Base-by-base conservation (phyloP, 53 echinoderm and acorn worm species). In the Antedon mediterranea region DNA sequence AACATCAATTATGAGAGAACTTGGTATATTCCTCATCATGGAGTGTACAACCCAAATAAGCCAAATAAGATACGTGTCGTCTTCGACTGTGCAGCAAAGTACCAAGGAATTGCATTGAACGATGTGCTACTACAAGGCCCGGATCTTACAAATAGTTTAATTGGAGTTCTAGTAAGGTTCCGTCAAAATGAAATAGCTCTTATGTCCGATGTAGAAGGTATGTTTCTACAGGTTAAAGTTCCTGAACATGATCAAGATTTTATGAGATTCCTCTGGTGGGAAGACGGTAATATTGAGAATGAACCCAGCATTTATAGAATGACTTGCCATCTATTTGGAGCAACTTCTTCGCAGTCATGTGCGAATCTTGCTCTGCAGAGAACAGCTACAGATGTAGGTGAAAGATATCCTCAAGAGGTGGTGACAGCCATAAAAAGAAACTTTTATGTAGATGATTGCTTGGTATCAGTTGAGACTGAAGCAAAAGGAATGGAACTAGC, bases 171-270 rank as follows among this genome's bases (percentile, higher is more conserved):
- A 31, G 26, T 82, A 13, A 30, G 82, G 31, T 82, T 82, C 34
- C 20, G 82, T 28, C 34, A 82, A 37, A 73, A 83, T 30, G 1
- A 3, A 20, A 73, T 83, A 34, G 83, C 78, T 30, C 14, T 77
- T 34, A 83, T 83, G 83, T 13, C 31, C 6, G 88, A 84, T 32
- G 81, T 90, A 26, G 85, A 90, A 33, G 74, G 75, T 8, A 90
- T 87, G 90, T 90, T 84, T 75, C 72, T 78, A 73, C 90, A 90
- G 30, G 84, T 90, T 28, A 28, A 32, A 15, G 90, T 90, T 7
- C 71, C 78, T 6, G 75, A 78, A 34, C 8, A 75, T 7, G 75
- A 90, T 11, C 31, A 78, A 33, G 87, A 90, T 78, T 81, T 77
- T 30, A 42, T 90, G 15, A 76, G 85, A 26, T 90, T 85, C 43